Evolutionary conservation across 2,113 vertebrate species (phyloP).

Genomic region (Sapayoa aenigma): DNA sequence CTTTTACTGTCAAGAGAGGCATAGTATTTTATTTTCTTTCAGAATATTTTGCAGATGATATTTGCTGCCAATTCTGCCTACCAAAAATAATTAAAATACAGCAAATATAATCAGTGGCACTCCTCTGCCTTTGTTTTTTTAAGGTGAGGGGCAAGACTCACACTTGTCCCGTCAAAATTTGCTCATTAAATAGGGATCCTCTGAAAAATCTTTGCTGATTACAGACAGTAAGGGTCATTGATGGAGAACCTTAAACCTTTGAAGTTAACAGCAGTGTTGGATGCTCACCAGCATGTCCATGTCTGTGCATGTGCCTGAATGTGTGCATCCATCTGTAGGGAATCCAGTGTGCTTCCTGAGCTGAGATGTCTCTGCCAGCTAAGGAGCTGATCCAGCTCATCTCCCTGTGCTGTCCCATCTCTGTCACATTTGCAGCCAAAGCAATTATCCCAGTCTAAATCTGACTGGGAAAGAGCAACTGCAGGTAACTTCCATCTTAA

Average conservation of each 20-base stretch:
- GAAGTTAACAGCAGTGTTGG: neutral
- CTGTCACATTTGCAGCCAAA: neutral
- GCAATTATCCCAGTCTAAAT: neutral
- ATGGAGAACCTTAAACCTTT: neutral
- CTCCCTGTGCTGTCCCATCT: neutral
- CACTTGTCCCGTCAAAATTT: neutral
- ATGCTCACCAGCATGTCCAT: fast-evolving
- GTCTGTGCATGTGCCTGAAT: neutral
- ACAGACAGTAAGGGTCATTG: neutral
- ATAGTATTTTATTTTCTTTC: neutral
- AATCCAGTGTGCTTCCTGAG: neutral
- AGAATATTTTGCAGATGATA: neutral
- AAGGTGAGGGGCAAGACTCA: neutral
- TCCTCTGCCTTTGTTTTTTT: neutral
- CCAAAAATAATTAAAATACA: slow-evolving; percentile 15
- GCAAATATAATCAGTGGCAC: fast-evolving
- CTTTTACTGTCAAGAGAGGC: neutral
- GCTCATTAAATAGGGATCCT: neutral
- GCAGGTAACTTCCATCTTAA: neutral
- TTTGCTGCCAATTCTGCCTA: neutral
- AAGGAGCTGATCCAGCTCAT: neutral
- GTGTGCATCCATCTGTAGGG: neutral
- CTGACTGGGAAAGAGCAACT: neutral
- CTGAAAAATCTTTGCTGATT: neutral
- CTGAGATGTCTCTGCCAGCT: neutral